These are phyloP conservation scores for Oreochromis spilurus DNA, from an alignment of 2,113 vertebrate genomes.

Conservation along the genomic window DNA sequence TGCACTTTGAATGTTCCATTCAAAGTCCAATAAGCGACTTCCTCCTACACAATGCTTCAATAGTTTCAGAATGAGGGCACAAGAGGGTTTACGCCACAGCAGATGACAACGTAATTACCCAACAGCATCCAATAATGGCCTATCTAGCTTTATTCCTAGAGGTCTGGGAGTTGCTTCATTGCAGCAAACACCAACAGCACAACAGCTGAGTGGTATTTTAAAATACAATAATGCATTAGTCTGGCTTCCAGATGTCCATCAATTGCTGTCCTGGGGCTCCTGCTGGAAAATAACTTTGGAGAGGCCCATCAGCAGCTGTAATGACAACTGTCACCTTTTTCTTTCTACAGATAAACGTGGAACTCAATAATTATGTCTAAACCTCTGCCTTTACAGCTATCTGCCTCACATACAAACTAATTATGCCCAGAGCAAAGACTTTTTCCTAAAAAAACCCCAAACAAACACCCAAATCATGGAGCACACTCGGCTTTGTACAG, in stretches of 20 bases:
- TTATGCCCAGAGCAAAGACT: not conserved
- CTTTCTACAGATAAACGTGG: not conserved
- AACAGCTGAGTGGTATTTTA: constrained; percentile 15
- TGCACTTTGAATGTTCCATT: not conserved
- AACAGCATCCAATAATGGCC: constrained; percentile 21
- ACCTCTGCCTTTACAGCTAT: not conserved
- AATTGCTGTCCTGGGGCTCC: not conserved
- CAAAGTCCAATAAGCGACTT: constrained; percentile 41
- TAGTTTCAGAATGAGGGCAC: constrained; percentile 10
- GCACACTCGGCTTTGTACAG: not conserved
- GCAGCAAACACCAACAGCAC: not conserved
- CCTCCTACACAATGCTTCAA: not conserved
- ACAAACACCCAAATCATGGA: not conserved
- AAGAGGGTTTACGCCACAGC: constrained; percentile 11
- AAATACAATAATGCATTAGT: constrained; percentile 35
- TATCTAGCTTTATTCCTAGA: constrained; percentile 31
- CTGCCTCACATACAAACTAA: not conserved
- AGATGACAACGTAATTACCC: constrained; percentile 38
- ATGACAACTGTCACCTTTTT: not conserved
- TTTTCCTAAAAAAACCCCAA: not conserved
- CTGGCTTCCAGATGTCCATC: constrained; percentile 30
- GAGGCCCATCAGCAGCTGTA: not conserved
- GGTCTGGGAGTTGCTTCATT: constrained; percentile 11
- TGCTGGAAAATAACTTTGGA: not conserved
- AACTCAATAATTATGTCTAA: not conserved